Evolutionary conservation across 1,140 invertebrate genomes (phyloP).

Genomic region (Chelonus insularis): DNA sequence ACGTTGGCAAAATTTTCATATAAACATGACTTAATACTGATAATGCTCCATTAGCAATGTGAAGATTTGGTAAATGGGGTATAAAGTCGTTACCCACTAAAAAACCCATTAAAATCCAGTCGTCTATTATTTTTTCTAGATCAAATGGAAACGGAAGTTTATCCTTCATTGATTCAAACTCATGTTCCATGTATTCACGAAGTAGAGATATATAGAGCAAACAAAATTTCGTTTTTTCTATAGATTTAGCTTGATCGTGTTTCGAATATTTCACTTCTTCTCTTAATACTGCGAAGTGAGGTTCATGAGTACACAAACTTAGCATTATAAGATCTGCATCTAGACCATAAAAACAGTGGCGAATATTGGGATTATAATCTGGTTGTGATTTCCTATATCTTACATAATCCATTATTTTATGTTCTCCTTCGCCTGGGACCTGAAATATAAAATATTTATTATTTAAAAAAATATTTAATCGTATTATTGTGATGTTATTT

Average conservation of each 20-base stretch:
- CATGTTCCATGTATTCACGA: constrained; percentile 90
- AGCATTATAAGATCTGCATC: constrained; percentile 97
- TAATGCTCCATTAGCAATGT: constrained; percentile 88
- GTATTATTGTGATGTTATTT: not conserved
- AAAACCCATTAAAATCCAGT: constrained; percentile 92
- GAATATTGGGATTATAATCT: constrained; percentile 83
- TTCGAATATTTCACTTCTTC: constrained; percentile 86
- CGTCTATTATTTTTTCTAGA: constrained; percentile 78
- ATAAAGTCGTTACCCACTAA: constrained; percentile 98
- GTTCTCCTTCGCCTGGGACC: constrained; percentile 96
- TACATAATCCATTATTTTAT: constrained; percentile 99
- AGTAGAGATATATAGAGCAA: constrained; percentile 89
- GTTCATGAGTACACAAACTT: constrained; percentile 90
- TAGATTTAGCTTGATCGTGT: constrained; percentile 64
- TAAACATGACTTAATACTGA: constrained; percentile 87
- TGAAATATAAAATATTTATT: constrained; percentile 50
- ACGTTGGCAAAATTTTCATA: constrained; percentile 79
- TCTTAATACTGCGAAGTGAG: constrained; percentile 88
- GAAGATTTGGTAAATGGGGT: constrained; percentile 89
- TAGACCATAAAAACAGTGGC: constrained; percentile 93
- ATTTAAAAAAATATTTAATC: not conserved
- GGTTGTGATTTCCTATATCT: constrained; percentile 80
- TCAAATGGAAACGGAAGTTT: constrained; percentile 71
- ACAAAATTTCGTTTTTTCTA: constrained; percentile 92
- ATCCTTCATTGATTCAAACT: constrained; percentile 79